Conservation (phyloP, 1,140 invertebrate species). For the Drosophila saltans region DNA sequence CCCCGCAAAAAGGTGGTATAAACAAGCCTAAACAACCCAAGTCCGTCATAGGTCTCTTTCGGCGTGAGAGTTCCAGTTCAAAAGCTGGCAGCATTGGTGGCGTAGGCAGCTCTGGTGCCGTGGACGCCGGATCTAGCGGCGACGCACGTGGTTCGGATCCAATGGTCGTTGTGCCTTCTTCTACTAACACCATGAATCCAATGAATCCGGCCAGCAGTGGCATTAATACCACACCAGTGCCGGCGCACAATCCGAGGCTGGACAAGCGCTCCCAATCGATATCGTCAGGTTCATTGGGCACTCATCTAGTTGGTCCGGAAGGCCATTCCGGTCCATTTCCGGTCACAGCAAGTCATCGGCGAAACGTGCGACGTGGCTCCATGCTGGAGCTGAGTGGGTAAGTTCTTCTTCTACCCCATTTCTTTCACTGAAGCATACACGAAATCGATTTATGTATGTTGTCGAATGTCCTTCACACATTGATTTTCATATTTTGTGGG, state of each 20-base stretch:
- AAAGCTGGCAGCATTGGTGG: slow-evolving; percentile 82
- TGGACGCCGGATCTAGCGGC: slow-evolving; percentile 59
- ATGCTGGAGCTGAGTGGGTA: slow-evolving; percentile 88
- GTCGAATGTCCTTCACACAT: slow-evolving; percentile 34
- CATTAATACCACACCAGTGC: slow-evolving; percentile 57
- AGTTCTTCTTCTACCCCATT: slow-evolving; percentile 64
- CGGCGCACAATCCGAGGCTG: slow-evolving; percentile 55
- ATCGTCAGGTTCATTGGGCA: slow-evolving; percentile 54
- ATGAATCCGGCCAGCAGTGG: slow-evolving; percentile 30
- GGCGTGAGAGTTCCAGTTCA: slow-evolving; percentile 87
- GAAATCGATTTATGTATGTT: slow-evolving; percentile 46
- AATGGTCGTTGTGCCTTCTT: slow-evolving; percentile 54
- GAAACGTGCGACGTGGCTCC: slow-evolving; percentile 87
- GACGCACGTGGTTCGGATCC: slow-evolving; percentile 64
- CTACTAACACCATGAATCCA: slow-evolving; percentile 26
- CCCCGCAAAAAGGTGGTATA: slow-evolving; percentile 85
- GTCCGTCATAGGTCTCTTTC: slow-evolving; percentile 89
- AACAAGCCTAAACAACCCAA: slow-evolving; percentile 88
- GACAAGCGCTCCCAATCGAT: slow-evolving; percentile 83
- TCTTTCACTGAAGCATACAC: slow-evolving; percentile 22
- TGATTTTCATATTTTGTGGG: slow-evolving; percentile 25
- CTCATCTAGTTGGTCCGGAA: slow-evolving; percentile 56
- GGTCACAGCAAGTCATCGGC: slow-evolving; percentile 84
- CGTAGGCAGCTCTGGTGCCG: slow-evolving; percentile 66
- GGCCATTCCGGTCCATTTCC: slow-evolving; percentile 77